These are phyloP conservation scores for Lasioglossum morio DNA, from an alignment of 2,888 invertebrate genomes.

Conservation along the genomic window DNA sequence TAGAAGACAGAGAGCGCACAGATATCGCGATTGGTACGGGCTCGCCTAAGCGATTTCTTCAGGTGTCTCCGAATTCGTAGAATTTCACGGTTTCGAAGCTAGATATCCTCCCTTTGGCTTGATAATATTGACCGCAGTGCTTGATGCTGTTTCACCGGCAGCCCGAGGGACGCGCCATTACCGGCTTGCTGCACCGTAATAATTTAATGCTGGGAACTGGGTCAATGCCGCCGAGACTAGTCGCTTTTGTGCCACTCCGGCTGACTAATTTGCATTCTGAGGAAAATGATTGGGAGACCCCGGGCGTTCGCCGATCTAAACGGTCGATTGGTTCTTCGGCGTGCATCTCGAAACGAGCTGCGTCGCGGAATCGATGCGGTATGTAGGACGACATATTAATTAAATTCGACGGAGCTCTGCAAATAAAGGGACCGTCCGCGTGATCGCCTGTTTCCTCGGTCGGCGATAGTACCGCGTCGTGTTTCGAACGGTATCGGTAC, in stretches of 20 bases:
- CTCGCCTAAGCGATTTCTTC: neutral
- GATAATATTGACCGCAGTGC: constrained; percentile 44
- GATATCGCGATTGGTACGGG: no score
- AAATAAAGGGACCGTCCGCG: neutral
- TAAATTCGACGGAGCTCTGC: neutral
- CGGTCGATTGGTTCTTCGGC: constrained; percentile 12
- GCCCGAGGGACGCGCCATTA: constrained; percentile 67
- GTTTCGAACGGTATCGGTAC: no score
- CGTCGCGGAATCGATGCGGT: neutral
- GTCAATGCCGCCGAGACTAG: constrained; percentile 71
- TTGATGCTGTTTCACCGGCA: constrained; percentile 62
- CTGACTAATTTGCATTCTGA: constrained; percentile 65
- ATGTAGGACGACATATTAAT: constrained; percentile 1
- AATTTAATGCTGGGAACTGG: constrained; percentile 70
- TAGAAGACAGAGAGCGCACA: no score
- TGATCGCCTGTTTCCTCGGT: neutral
- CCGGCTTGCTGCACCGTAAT: constrained; percentile 67
- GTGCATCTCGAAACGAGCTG: neutral
- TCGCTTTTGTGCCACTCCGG: constrained; percentile 59
- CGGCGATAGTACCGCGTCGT: neutral
- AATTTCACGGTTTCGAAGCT: neutral
- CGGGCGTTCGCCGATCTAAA: neutral
- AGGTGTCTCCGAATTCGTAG: neutral
- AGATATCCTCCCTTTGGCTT: constrained; percentile 20
- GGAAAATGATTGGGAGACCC: constrained; percentile 30